Evolutionary conservation across 2,113 vertebrate species (phyloP), one percentile per base, ranked within the genome.

Genomic region (Rhabdomys dilectus): DNA sequence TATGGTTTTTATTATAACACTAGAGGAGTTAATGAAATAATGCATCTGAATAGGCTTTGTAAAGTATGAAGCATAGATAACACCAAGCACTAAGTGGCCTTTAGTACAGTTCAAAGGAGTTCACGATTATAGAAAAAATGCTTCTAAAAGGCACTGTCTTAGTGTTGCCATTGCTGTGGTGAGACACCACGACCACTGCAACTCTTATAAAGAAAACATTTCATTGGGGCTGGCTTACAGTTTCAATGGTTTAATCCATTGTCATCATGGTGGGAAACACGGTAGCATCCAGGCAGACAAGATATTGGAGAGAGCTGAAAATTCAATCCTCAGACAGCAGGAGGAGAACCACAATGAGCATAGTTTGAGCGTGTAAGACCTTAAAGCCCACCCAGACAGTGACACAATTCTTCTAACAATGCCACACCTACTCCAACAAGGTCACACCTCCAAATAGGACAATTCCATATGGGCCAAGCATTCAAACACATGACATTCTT

Each of bases 1-100:
- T 77, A 94, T 66, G 19, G 21, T 94, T 95, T 96, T 85, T 88
- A 85, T 96, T 96, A 77, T 76, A 70, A 94, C 88, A 7, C 88
- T 58, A 94, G 26, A 68, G 16, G 39, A 86, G 77, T 21, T 80
- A 94, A 95, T 93, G 34, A 94, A 85, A 93, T 95, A 93, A 94
- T 96, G 42, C 68, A 84, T 58, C 12, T 13, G 51, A 88, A 85
- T 72, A 22, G 48, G 64, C 75, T 93, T 97, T 96, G 51, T 76
- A 81, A 95, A 97, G 8, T 81, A 80, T 51, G 80, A 93, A 88
- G 15, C 9, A 21, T 12, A 81, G 81, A 84, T 86, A 88, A 58
- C 36, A 89, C 6, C 68, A 84, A 92, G 68, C 29, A 92, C 36
- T 81, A 72, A 86, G 12, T 70, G n/a, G 68, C 5, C 10, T n/a